A percentile compares a stretch with the other conserved stretches of the same genome.
Conservation (phyloP, 2,888 invertebrate genomes). For the Folsomia candida region DNA sequence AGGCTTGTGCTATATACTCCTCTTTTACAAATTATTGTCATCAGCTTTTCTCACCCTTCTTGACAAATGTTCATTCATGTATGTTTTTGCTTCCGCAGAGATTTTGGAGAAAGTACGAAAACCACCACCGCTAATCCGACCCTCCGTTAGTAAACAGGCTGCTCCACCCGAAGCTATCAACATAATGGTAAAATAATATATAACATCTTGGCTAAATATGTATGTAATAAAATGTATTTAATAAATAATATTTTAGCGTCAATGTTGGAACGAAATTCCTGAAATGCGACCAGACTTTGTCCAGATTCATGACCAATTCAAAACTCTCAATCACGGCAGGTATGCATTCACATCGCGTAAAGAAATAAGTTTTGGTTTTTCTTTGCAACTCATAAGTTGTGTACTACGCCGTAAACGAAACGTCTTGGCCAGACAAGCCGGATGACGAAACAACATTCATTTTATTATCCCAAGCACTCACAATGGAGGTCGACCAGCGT, state of each 20-base stretch:
- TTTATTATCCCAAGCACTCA: no score
- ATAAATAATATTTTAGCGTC: no score
- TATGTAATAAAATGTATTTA: no score
- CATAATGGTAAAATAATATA: no score
- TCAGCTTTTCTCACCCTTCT: neutral
- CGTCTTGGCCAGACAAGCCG: no score
- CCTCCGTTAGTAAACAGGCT: conserved; percentile 89
- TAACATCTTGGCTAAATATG: conserved; percentile 1
- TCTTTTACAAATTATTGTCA: neutral
- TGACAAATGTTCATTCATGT: neutral
- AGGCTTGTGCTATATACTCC: neutral
- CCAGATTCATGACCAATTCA: conserved; percentile 79
- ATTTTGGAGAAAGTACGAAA: conserved; percentile 81
- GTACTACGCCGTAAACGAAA: no score
- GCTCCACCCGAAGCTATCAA: conserved; percentile 87
- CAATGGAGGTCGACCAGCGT: no score
- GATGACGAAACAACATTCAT: conserved; percentile 7
- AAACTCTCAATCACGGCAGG: conserved; percentile 87
- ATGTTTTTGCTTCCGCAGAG: conserved; percentile 60
- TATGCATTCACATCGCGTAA: conserved; percentile 53
- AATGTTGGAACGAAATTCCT: conserved; percentile 90
- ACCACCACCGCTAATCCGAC: conserved; percentile 87
- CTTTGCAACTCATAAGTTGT: neutral
- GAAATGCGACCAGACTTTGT: conserved; percentile 85
- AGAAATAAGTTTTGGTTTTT: neutral